Conservation (phyloP, 2,113 vertebrate genomes). For the Aphelocoma coerulescens region DNA sequence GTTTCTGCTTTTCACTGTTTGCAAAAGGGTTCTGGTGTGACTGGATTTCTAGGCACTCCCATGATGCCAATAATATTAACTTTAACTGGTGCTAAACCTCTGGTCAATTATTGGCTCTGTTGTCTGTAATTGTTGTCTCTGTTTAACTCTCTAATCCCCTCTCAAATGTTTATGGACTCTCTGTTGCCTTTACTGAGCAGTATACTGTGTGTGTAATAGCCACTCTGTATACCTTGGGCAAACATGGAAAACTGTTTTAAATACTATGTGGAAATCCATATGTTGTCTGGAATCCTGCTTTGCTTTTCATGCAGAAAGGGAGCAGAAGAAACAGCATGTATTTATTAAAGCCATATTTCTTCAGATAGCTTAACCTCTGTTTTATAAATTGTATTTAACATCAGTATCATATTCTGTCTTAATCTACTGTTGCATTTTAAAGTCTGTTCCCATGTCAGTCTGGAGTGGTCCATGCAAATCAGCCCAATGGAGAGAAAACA, state of each 20-base stretch:
- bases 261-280: not conserved
- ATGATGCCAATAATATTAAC: not conserved
- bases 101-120: not conserved
- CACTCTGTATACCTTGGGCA: not conserved
- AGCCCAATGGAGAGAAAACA: not conserved
- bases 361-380: constrained; percentile 35
- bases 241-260: not conserved
- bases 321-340: constrained; percentile 27
- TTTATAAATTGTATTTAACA: constrained; percentile 42
- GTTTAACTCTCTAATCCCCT: not conserved
- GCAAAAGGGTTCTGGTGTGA: not conserved
- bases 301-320: constrained; percentile 17
- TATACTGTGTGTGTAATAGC: not conserved
- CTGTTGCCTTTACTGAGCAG: not conserved
- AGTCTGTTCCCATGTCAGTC: constrained; percentile 12
- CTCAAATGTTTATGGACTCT: not conserved
- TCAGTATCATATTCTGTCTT: constrained; percentile 37
- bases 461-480: constrained; percentile 30
- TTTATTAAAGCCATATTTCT: constrained; percentile 52
- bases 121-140: not conserved
- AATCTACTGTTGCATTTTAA: constrained; percentile 42
- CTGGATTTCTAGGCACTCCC: not conserved
- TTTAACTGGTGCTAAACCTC: not conserved
- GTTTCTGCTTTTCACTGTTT: not conserved
- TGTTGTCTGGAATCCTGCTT: constrained; percentile 15